Base-by-base conservation (phyloP, 2,113 vertebrate genomes). In the Urocynchramus pylzowi region DNA sequence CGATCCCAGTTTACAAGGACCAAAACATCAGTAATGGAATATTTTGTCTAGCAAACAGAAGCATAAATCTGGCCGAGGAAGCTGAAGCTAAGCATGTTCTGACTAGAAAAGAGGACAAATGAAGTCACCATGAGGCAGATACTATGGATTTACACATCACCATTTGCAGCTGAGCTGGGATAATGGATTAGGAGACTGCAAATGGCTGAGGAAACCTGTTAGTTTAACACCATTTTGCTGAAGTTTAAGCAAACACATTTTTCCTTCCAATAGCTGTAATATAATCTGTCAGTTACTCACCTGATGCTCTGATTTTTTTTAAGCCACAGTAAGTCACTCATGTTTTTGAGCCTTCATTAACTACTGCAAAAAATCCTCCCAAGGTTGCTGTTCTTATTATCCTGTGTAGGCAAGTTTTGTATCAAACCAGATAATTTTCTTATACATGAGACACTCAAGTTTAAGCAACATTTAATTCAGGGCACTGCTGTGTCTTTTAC, bases 171-270 rank as follows among this genome's bases (percentile, higher is more conserved):
- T 86, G 79, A 88, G 47, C 54, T 5, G 3, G 53, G 64, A n/a
- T 65, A 71, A 89, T 68, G 60, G 42, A 87, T 89, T 84, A 64
- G 80, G 49, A 89, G 27, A 54, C 45, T 74, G 83, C 33, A 94
- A 96, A 95, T 31, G 47, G 73, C 83, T 81, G 54, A 95, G 71
- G 20, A 90, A 96, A 84, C 44, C 56, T 92, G 60, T 78, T 89
- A 59, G 56, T 86, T 88, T 90, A 78, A 84, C 71, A 92, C 16
- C 9, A 14, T 90, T 81, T 74, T 84, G n/a, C 52, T 81, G 69
- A 95, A 88, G 84, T 91, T 90, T 91, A 93, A 84, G 61, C 45
- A 90, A 96, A 91, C 64, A 74, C 44, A 35, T 68, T 92, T 90
- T 84, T 31, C 60, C 20, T 95, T 91, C 60, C 86, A 89, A 37